Evolutionary conservation across 2,797 vertebrate genomes (phyloP), one percentile per base, ranked within the genome.

Genomic region (Muscicapa striata): DNA sequence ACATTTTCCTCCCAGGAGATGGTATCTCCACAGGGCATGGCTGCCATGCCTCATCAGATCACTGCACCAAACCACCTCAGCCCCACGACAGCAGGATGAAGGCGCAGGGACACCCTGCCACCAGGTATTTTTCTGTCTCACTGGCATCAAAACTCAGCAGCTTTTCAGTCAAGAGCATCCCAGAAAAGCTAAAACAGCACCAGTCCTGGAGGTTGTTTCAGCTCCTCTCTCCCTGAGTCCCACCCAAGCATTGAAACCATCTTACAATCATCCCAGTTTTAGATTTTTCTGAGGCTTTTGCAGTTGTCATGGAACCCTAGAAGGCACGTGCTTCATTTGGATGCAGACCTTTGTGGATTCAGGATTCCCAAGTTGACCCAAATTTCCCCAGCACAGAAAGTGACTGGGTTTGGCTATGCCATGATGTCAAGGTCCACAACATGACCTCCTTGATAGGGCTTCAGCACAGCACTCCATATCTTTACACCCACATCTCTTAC

Each of bases 31-130:
- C 17, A 0, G 63, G 72, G 81, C 81, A 89, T 0, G 4, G 68
- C 62, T 95, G 88, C 84, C 94, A 82, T 5, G 34, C 57, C 76
- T 75, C 80, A 95, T 95, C 76, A 93, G 48, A 91, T 88, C 91
- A 91, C 67, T 15, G 72, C 72, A 69, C 23, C 7, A 4, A 14
- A 18, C 58, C 0, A 0, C 52, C 80, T 74, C 94, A 85, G 72
- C 72, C 76, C 72, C 80, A 61, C 3, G 32, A 89, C 86, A 83
- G 78, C 62, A 79, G 27, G 27, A 70, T 27, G 52, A 67, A 91
- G 58, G 26, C 24, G 1, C 15, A 22, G 57, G 34, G 19, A 91
- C 48, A 67, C 29, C 7, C 62, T 57, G 73, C 58, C 59, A 55
- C 62, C 24, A 40, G 67, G 67, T 85, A 74, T 85, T 93, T 64